These are phyloP conservation scores for Cheilosia vernalis DNA, from an alignment of 2,888 invertebrate genomes.

Conservation along the genomic window DNA sequence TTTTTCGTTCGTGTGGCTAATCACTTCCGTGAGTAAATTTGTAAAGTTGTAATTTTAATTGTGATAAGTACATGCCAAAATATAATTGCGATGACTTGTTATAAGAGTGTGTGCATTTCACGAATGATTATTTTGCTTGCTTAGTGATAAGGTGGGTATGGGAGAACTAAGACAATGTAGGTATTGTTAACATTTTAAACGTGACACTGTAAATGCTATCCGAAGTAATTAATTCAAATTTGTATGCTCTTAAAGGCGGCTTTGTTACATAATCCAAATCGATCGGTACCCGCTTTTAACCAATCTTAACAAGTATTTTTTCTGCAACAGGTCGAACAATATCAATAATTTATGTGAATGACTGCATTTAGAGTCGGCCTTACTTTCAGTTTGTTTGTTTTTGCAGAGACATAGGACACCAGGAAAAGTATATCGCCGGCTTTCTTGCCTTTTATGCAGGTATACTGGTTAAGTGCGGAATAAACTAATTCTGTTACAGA, in stretches of 20 bases:
- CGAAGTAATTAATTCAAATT: no score
- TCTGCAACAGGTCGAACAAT: not conserved
- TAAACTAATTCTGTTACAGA: no score
- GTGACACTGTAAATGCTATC: not conserved
- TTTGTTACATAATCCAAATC: not conserved
- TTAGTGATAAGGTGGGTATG: not conserved
- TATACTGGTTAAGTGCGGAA: no score
- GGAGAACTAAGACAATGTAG: not conserved
- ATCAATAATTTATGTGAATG: not conserved
- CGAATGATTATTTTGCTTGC: not conserved
- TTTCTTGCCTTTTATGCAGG: not conserved
- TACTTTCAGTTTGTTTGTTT: not conserved
- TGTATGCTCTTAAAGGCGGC: no score
- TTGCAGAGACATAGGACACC: not conserved
- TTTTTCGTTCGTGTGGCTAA: slow-evolving; percentile 11
- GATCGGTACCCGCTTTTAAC: not conserved
- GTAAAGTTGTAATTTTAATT: not conserved
- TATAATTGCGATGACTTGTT: not conserved
- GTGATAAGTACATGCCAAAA: slow-evolving; percentile 3
- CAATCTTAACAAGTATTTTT: not conserved
- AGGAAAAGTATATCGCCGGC: not conserved
- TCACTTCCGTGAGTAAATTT: slow-evolving; percentile 32
- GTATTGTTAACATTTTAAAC: not conserved
- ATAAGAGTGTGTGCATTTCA: not conserved
- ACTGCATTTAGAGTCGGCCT: not conserved